These are phyloP conservation scores for Elachura formosa DNA, from an alignment of 2,113 vertebrate genomes.

Conservation along the genomic window DNA sequence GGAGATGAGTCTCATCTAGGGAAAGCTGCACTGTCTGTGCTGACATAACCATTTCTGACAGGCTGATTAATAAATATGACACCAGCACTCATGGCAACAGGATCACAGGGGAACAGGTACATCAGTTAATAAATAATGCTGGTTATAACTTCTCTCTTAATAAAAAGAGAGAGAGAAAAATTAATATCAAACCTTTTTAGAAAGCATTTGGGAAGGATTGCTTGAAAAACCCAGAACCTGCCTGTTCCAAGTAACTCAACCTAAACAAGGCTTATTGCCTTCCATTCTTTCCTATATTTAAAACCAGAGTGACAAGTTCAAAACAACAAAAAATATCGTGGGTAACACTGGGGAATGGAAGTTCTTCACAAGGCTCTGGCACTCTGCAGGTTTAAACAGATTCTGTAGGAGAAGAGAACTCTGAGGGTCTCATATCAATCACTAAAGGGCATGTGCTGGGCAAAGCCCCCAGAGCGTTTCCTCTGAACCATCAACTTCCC, in stretches of 20 bases:
- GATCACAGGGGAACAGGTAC: not conserved
- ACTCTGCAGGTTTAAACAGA: not conserved
- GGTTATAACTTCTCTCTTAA: not conserved
- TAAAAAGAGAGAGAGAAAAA: not conserved
- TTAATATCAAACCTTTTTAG: not conserved
- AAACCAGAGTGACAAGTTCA: not conserved
- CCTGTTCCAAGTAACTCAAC: not conserved
- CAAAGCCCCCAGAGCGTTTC: not conserved
- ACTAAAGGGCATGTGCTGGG: not conserved
- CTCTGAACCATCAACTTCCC: not conserved
- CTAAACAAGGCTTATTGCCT: not conserved
- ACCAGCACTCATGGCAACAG: not conserved
- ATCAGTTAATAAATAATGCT: not conserved
- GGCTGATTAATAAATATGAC: slow-evolving; percentile 16
- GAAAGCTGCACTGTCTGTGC: not conserved
- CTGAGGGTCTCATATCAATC: not conserved
- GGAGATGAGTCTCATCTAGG: not conserved
- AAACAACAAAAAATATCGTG: not conserved
- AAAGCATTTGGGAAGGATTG: not conserved
- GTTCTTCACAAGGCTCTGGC: not conserved
- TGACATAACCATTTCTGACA: slow-evolving; percentile 18
- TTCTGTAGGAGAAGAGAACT: not conserved
- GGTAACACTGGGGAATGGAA: not conserved
- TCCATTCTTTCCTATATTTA: not conserved
- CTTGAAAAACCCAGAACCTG: not conserved